These are phyloP conservation scores for Protosalanx chinensis DNA, from an alignment of 2,797 vertebrate genomes.

Conservation along the genomic window DNA sequence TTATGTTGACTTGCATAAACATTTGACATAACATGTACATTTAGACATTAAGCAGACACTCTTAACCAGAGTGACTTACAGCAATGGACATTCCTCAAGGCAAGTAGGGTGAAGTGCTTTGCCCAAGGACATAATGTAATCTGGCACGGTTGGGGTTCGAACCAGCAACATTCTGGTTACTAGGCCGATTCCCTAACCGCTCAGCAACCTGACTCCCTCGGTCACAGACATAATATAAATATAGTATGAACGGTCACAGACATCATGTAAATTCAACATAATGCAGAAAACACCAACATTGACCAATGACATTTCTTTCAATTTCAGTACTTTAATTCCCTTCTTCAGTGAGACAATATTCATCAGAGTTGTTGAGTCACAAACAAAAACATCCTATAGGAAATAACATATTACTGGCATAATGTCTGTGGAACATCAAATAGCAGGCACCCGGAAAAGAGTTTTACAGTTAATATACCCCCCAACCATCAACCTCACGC, in stretches of 20 bases:
- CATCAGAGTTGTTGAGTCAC: slow-evolving; percentile 7
- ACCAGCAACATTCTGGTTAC: too few relatives aligned
- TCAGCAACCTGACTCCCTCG: too few relatives aligned
- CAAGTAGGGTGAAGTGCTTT: too few relatives aligned
- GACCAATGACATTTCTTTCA: neutral
- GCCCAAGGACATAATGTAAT: too few relatives aligned
- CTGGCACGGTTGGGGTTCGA: too few relatives aligned
- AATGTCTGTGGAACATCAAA: neutral
- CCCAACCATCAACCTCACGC: neutral
- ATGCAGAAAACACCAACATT: neutral
- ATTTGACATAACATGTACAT: too few relatives aligned
- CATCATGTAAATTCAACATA: neutral
- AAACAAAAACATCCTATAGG: slow-evolving; percentile 1
- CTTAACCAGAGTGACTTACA: too few relatives aligned
- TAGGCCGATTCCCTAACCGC: too few relatives aligned
- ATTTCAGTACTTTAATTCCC: slow-evolving; percentile 7
- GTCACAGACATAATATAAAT: neutral
- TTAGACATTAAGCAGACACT: too few relatives aligned
- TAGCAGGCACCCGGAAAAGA: neutral
- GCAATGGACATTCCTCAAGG: too few relatives aligned
- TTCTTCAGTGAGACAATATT: slow-evolving; percentile 14
- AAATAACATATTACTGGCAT: slow-evolving; percentile 11
- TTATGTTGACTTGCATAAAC: too few relatives aligned
- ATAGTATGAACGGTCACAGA: neutral
- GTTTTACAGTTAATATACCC: neutral